These are phyloP conservation scores for Nannospalax galili DNA, from an alignment of 2,113 vertebrate species.

Conservation along the genomic window DNA sequence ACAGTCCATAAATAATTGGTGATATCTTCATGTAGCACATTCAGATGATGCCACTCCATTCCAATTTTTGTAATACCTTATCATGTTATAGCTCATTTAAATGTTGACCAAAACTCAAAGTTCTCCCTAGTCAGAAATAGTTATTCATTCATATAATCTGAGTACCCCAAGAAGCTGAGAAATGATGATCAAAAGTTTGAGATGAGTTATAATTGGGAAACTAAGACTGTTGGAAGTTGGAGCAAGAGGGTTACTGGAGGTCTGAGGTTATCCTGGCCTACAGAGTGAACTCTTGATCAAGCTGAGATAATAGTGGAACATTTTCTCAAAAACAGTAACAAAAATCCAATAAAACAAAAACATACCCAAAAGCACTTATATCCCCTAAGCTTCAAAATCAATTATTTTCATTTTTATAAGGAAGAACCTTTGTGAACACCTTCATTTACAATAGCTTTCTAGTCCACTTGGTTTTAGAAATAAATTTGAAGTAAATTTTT, in stretches of 20 bases:
- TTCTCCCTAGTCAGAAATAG: not conserved
- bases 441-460: not conserved
- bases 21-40: too few relatives aligned
- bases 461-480: not conserved
- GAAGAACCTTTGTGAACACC: not conserved
- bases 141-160: not conserved
- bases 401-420: not conserved
- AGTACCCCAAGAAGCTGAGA: not conserved
- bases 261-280: not conserved
- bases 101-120: too few relatives aligned
- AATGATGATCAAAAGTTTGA: not conserved
- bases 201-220: not conserved
- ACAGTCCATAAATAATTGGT: not conserved
- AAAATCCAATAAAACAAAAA: not conserved
- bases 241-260: not conserved
- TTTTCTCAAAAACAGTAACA: not conserved
- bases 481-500: not conserved
- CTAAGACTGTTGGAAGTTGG: not conserved
- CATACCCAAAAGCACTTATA: not conserved
- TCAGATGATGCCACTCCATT: too few relatives aligned
- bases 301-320: not conserved
- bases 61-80: too few relatives aligned
- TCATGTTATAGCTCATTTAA: too few relatives aligned
- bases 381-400: not conserved
- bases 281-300: too few relatives aligned